Conservation (phyloP, 2,797 vertebrate genomes). For the Lemur catta region DNA sequence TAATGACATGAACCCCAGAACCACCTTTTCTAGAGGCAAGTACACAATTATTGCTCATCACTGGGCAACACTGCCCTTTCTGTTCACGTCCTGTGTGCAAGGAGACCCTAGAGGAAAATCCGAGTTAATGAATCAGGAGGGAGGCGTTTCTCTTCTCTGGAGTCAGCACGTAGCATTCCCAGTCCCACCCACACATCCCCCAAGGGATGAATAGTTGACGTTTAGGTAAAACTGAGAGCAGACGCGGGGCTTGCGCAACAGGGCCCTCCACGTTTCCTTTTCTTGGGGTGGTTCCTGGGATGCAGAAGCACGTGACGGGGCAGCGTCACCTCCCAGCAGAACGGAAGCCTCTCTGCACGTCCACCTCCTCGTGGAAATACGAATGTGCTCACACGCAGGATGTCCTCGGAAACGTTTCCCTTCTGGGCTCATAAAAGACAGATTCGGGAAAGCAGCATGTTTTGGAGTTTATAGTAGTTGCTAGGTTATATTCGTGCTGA, state of each 20-base stretch:
- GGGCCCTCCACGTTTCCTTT: not conserved
- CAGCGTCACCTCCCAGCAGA: not conserved
- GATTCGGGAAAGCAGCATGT: not conserved
- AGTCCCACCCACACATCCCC: not conserved
- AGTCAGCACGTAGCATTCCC: not conserved
- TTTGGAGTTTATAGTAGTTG: not conserved
- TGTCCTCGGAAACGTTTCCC: not conserved
- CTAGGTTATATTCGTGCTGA: not conserved
- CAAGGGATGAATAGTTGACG: not conserved
- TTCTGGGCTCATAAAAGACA: not conserved
- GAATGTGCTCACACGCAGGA: not conserved
- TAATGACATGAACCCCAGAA: slow-evolving; percentile 4
- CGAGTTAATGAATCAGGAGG: not conserved
- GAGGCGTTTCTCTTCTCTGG: not conserved
- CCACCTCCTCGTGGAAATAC: not conserved
- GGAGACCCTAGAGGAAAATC: not conserved
- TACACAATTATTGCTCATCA: not conserved
- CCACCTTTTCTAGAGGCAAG: not conserved
- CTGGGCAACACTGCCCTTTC: not conserved
- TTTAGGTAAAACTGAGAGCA: not conserved
- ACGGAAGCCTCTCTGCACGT: not conserved
- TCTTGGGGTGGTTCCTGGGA: too few relatives aligned
- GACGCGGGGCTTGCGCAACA: not conserved
- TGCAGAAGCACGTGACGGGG: not conserved
- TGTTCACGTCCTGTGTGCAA: not conserved